Evolutionary conservation across 2,113 vertebrate genomes (phyloP).

Genomic region (Brachionichthys hirsutus): DNA sequence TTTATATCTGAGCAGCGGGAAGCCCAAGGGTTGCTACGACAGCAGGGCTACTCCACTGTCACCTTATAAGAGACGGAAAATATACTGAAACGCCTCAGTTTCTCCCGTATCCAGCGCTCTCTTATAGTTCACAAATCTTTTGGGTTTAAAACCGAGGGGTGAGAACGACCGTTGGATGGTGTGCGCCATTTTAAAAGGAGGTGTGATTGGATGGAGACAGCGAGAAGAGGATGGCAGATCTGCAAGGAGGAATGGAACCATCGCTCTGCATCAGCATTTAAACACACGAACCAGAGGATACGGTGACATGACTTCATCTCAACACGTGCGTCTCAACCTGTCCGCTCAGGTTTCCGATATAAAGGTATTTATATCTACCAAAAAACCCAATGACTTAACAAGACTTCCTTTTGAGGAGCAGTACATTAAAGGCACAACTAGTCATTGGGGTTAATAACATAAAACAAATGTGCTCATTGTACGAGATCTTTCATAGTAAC

Average conservation of each 20-base stretch:
- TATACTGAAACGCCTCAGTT: conserved; percentile 29
- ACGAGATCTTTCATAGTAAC: too few species aligned
- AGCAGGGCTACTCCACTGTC: conserved; percentile 21
- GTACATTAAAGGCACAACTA: too few species aligned
- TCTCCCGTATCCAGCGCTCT: conserved; percentile 27
- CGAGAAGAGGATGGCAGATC: neutral
- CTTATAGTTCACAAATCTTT: conserved; percentile 4
- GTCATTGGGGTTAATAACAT: too few species aligned
- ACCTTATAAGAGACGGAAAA: conserved; percentile 28
- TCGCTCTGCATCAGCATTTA: conserved; percentile 33
- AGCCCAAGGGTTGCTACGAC: conserved; percentile 16
- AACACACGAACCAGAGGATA: conserved; percentile 59
- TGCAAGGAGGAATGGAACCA: conserved; percentile 31
- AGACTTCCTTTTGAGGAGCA: conserved; percentile 28
- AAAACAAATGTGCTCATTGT: too few species aligned
- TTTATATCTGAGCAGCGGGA: conserved; percentile 60
- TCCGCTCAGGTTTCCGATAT: conserved; percentile 72
- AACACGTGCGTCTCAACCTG: conserved; percentile 67
- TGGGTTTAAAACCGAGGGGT: neutral
- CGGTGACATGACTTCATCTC: conserved; percentile 63
- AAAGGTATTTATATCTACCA: conserved; percentile 66
- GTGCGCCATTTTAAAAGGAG: conserved; percentile 6
- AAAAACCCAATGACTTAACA: conserved; percentile 56
- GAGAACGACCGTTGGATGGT: neutral
- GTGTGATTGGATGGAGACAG: conserved; percentile 7